Evolutionary conservation across 1,140 invertebrate species (phyloP).

Genomic region (Adoxophyes honmai): DNA sequence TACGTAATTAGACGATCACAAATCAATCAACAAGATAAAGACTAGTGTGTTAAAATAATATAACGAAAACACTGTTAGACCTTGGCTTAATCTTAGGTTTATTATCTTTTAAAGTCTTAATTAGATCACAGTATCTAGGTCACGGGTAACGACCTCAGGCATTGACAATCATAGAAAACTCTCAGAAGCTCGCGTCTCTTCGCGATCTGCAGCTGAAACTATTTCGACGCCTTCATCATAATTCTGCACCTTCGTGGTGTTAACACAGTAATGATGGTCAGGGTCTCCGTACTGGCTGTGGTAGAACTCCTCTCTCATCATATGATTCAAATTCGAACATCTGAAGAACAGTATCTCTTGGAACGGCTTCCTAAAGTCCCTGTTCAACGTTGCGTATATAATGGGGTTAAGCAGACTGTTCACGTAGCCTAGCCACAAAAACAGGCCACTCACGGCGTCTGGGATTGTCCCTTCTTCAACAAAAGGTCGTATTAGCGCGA

Average conservation of each 20-base stretch:
- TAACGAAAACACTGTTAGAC: conserved; percentile 43
- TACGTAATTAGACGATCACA: conserved; percentile 3
- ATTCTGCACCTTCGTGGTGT: conserved; percentile 67
- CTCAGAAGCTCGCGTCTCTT: conserved; percentile 76
- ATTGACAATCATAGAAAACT: conserved; percentile 81
- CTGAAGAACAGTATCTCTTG: conserved; percentile 93
- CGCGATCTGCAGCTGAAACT: conserved; percentile 77
- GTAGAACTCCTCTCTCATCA: conserved; percentile 95
- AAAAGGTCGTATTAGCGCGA: conserved; percentile 92
- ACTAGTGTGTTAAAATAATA: conserved; percentile 8
- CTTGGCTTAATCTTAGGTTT: conserved; percentile 21
- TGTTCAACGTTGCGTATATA: conserved; percentile 94
- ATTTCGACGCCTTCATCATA: conserved; percentile 80
- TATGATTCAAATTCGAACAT: conserved; percentile 91
- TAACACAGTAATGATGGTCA: conserved; percentile 75
- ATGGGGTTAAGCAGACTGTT: conserved; percentile 96
- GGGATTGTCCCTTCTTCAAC: conserved; percentile 82
- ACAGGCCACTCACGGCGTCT: conserved; percentile 85
- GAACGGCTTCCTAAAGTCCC: conserved; percentile 95
- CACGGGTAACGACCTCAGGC: conserved; percentile 54
- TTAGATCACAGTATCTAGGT: conserved; percentile 77
- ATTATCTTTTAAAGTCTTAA: conserved; percentile 53
- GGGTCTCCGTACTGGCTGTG: conserved; percentile 94
- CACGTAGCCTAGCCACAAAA: conserved; percentile 95
- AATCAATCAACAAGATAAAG: neutral